Percentiles rank a stretch among this genome's conserved stretches.
phyloP scores from a whole-genome alignment of 2,888 invertebrate species.

The Hartigia nigra region DNA sequence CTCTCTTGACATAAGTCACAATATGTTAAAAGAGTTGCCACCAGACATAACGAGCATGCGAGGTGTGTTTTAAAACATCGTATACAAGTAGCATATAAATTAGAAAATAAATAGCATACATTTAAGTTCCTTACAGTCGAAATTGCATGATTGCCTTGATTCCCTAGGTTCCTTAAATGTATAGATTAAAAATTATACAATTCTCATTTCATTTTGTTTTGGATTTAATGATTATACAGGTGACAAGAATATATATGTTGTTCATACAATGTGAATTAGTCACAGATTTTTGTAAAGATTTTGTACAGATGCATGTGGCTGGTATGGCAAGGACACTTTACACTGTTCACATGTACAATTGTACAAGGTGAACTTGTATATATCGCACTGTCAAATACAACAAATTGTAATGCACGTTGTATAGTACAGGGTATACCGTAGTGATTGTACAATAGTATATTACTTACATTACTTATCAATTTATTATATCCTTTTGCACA shows the following conservation, averaged over 20 bases:
- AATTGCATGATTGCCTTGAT: not conserved
- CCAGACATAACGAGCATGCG: constrained; percentile 85
- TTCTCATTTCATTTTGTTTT: not conserved
- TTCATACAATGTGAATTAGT: not conserved
- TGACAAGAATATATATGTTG: not conserved
- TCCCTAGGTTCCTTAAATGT: not conserved
- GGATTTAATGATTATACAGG: not conserved
- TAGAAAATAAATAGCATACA: not conserved
- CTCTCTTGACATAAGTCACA: constrained; percentile 79
- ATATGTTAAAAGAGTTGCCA: constrained; percentile 79
- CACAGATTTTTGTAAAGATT: not conserved
- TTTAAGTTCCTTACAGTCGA: not conserved
- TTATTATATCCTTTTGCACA: constrained; percentile 55
- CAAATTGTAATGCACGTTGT: not conserved
- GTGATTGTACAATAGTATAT: not conserved
- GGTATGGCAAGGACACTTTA: not conserved
- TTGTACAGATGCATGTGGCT: not conserved
- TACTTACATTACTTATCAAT: not conserved
- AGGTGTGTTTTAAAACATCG: constrained; percentile 70
- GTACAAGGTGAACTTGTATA: not conserved
- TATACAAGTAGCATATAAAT: not conserved
- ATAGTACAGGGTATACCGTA: not conserved
- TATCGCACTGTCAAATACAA: not conserved
- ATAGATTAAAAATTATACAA: not conserved
- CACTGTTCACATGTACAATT: not conserved